Conservation (phyloP, 2,888 invertebrate genomes). For the Pelosia muscerda region DNA sequence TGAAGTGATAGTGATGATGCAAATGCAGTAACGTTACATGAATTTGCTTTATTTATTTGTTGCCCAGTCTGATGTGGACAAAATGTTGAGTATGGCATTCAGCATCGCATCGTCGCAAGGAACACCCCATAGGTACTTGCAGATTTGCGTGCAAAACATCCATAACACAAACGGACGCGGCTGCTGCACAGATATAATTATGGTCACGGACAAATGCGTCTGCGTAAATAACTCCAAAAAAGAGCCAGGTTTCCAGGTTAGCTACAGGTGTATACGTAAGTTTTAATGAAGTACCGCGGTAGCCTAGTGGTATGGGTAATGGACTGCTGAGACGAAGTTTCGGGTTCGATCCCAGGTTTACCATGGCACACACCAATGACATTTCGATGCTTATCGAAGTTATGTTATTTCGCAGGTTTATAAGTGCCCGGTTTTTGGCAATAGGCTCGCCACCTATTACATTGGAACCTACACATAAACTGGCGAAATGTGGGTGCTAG, state of each 20-base stretch:
- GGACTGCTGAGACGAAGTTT: too few relatives aligned
- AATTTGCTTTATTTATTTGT: neutral
- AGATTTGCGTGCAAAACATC: neutral
- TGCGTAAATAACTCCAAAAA: neutral
- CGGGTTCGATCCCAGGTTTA: too few relatives aligned
- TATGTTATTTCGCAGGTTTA: too few relatives aligned
- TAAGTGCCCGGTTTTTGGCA: too few relatives aligned
- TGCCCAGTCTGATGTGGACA: neutral
- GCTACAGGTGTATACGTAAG: neutral
- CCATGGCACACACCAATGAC: too few relatives aligned
- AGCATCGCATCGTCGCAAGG: neutral
- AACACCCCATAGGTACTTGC: neutral
- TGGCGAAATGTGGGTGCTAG: too few relatives aligned
- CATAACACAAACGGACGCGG: neutral
- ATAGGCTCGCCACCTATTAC: too few relatives aligned
- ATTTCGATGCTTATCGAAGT: too few relatives aligned
- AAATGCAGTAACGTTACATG: too few relatives aligned
- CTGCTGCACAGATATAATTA: slow-evolving; percentile 2
- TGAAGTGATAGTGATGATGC: too few relatives aligned
- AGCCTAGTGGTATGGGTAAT: too few relatives aligned
- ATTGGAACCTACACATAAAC: too few relatives aligned
- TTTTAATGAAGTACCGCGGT: neutral
- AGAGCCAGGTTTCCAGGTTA: neutral
- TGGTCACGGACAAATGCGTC: slow-evolving; percentile 4
- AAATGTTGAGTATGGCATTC: neutral